Conservation (phyloP, 2,888 invertebrate genomes). For the Sinohyriopsis cumingii region DNA sequence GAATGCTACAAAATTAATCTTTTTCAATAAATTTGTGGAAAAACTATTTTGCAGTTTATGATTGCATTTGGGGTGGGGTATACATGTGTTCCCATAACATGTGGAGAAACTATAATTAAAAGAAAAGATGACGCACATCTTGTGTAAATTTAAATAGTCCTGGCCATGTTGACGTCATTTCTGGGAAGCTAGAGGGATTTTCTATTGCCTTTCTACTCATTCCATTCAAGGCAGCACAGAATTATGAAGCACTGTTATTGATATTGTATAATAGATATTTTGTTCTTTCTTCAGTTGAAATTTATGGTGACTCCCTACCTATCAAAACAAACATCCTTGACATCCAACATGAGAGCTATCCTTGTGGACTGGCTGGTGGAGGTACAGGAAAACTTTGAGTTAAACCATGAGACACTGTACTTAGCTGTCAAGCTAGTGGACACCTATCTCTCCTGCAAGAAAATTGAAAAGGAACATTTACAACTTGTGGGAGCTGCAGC, state of each 20-base stretch:
- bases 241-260: neutral
- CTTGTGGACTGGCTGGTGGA: conserved; percentile 99
- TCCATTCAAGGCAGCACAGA: too few relatives aligned
- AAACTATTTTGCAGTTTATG: too few relatives aligned
- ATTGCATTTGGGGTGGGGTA: too few relatives aligned
- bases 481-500: conserved; percentile 94
- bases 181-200: too few relatives aligned
- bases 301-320: conserved; percentile 89
- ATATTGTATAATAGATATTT: neutral
- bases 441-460: conserved; percentile 81
- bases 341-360: conserved; percentile 90
- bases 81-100: too few relatives aligned
- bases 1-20: too few relatives aligned
- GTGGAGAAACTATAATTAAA: too few relatives aligned
- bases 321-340: conserved; percentile 82
- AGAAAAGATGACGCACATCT: too few relatives aligned
- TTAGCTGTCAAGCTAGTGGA: conserved; percentile 97
- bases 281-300: conserved; percentile 74
- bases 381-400: conserved; percentile 90
- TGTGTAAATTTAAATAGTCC: too few relatives aligned
- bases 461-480: conserved; percentile 83
- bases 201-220: too few relatives aligned
- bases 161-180: too few relatives aligned
- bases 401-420: conserved; percentile 98
- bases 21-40: too few relatives aligned